These are phyloP conservation scores for Drosophila albomicans DNA, from an alignment of 1,140 invertebrate species.

Conservation along the genomic window DNA sequence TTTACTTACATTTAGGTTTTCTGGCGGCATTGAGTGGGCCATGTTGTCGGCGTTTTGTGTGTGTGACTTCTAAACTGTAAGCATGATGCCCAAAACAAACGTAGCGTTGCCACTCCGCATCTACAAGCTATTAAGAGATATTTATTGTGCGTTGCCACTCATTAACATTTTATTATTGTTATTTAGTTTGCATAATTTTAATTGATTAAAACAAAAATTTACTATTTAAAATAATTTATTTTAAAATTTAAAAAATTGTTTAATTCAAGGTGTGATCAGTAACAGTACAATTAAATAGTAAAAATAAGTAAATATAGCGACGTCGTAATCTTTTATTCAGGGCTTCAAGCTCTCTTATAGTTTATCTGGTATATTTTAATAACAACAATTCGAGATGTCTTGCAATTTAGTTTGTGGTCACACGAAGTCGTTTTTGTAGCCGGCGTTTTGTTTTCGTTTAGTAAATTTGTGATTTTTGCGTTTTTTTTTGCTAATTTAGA, in stretches of 20 bases:
- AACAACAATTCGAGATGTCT: neutral
- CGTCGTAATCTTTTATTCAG: no score
- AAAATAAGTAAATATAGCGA: no score
- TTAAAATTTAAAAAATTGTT: no score
- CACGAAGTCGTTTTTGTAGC: conserved; percentile 31
- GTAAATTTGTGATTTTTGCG: conserved; percentile 13
- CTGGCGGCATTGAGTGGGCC: conserved; percentile 52
- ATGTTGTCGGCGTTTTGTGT: conserved; percentile 47
- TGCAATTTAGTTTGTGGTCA: neutral
- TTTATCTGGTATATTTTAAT: neutral
- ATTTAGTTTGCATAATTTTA: no score
- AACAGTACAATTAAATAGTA: no score
- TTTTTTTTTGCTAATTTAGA: neutral
- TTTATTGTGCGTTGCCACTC: no score
- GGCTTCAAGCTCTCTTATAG: neutral
- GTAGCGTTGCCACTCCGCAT: conserved; percentile 13
- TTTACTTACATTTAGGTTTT: conserved; percentile 56
- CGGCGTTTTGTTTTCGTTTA: conserved; percentile 68
- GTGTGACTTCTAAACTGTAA: conserved; percentile 25
- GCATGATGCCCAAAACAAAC: neutral
- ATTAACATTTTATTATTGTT: no score
- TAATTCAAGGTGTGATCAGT: no score
- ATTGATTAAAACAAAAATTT: no score
- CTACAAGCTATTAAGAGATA: neutral
- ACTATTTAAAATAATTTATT: no score